Conservation (phyloP, 1,140 invertebrate genomes). For the Eufriesea mexicana region DNA sequence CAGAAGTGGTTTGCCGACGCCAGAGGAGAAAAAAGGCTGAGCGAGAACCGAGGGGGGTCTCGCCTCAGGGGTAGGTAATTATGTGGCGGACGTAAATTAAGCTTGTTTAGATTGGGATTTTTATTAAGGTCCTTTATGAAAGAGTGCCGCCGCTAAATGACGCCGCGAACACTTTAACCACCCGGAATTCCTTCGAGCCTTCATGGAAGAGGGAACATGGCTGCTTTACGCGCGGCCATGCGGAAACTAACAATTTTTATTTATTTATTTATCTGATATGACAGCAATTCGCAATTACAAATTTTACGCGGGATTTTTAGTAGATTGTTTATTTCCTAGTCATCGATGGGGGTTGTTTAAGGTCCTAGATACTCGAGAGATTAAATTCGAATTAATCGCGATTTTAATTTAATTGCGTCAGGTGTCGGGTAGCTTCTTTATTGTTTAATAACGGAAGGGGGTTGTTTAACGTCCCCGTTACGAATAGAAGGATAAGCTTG, state of each 20-base stretch:
- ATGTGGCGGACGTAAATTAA: conserved; percentile 83
- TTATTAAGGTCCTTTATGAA: conserved; percentile 81
- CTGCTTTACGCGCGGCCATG: neutral
- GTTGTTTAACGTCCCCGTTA: neutral
- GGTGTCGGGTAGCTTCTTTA: neutral
- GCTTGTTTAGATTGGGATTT: conserved; percentile 83
- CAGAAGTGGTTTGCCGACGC: conserved; percentile 62
- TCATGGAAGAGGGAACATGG: conserved; percentile 49
- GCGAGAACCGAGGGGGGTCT: conserved; percentile 49
- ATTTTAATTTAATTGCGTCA: no score
- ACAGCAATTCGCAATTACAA: no score
- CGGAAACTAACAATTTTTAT: no score
- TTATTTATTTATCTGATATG: no score
- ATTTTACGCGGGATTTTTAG: no score
- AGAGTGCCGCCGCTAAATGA: conserved; percentile 77
- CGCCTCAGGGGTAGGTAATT: conserved; percentile 80
- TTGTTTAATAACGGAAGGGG: neutral
- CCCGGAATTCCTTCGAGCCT: conserved; percentile 63
- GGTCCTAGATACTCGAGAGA: no score
- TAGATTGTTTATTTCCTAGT: no score
- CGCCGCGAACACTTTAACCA: conserved; percentile 63
- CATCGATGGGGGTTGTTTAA: no score
- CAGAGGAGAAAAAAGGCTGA: conserved; percentile 19
- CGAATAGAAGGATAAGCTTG: neutral
- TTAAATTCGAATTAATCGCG: no score